phyloP scores from a whole-genome alignment of 2,888 invertebrate species.

The Bellardia bayeri region DNA sequence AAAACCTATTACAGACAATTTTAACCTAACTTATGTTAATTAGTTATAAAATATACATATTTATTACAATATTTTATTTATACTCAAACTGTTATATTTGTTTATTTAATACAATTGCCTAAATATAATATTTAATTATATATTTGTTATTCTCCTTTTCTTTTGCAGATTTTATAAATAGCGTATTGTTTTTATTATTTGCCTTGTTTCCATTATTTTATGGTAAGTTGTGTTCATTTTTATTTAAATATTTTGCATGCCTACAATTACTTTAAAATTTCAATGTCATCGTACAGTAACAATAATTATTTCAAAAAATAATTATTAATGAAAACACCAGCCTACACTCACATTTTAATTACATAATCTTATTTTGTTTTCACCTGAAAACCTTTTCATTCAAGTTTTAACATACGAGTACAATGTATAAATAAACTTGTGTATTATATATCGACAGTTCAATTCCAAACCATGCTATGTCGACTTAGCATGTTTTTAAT shows the following conservation, averaged over 20 bases:
- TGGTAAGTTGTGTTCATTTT: conserved; percentile 69
- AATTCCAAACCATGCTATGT: too few relatives aligned
- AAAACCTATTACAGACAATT: too few relatives aligned
- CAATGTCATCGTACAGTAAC: conserved; percentile 37
- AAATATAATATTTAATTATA: neutral
- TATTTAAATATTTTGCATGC: neutral
- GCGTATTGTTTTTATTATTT: conserved; percentile 42
- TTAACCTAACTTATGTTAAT: too few relatives aligned
- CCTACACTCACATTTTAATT: neutral
- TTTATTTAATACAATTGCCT: too few relatives aligned
- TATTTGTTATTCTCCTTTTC: conserved; percentile 43
- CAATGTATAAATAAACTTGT: too few relatives aligned
- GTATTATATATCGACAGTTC: too few relatives aligned
- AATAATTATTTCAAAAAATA: neutral
- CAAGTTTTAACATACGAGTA: neutral
- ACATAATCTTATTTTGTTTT: conserved; percentile 15
- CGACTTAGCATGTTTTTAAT: too few relatives aligned
- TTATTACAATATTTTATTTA: too few relatives aligned
- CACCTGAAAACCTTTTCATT: neutral
- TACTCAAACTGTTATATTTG: too few relatives aligned
- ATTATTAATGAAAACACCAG: neutral
- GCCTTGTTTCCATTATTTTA: conserved; percentile 70
- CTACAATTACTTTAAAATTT: conserved; percentile 35
- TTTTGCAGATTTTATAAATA: conserved; percentile 73
- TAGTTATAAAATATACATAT: too few relatives aligned